Evolutionary conservation across 2,888 invertebrate species (phyloP).

Genomic region (Drosophila stalkeri): DNA sequence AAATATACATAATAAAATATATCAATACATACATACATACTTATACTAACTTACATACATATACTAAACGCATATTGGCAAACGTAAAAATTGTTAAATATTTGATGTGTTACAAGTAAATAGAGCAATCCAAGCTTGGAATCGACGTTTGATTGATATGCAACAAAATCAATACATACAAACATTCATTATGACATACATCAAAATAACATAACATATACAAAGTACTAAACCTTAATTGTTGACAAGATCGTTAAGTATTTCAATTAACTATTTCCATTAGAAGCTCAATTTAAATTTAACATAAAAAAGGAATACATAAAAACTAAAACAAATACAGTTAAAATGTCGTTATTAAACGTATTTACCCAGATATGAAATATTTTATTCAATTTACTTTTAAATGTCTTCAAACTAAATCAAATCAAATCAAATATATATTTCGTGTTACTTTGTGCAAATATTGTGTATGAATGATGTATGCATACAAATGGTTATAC

Average conservation of each 20-base stretch:
- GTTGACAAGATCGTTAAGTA: constrained; percentile 54
- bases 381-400: constrained; percentile 67
- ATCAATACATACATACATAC: constrained; percentile 23
- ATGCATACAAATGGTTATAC: constrained; percentile 45
- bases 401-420: constrained; percentile 41
- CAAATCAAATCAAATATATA: constrained; percentile 45
- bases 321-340: constrained; percentile 6
- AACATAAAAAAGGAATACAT: constrained; percentile 1
- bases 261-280: constrained; percentile 61
- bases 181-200: constrained; percentile 26
- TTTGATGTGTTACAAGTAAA: constrained; percentile 23
- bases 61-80: constrained; percentile 19
- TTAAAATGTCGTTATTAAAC: constrained; percentile 37
- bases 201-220: constrained; percentile 26
- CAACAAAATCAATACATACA: constrained; percentile 15
- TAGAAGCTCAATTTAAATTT: constrained; percentile 58
- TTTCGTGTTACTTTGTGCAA: constrained; percentile 69
- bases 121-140: constrained; percentile 13
- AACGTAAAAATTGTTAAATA: constrained; percentile 27
- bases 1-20: constrained; percentile 25
- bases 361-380: constrained; percentile 26
- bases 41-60: constrained; percentile 13
- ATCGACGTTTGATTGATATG: constrained; percentile 2
- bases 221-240: constrained; percentile 47
- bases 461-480: constrained; percentile 47